Conservation (phyloP, 2,797 vertebrate genomes). For the Thaleichthys pacificus region DNA sequence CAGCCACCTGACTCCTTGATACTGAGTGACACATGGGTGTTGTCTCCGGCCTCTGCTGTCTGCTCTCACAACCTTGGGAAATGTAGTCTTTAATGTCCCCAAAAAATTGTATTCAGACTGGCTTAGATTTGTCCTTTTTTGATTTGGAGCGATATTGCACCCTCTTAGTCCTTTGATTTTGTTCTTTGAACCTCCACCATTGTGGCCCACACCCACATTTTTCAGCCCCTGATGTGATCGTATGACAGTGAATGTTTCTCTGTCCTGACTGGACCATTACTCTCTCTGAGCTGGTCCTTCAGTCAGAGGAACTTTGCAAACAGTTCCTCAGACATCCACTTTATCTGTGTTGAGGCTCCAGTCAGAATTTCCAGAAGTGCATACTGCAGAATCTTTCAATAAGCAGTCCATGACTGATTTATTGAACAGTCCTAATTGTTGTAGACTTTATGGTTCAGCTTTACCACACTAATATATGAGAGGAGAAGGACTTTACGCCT, state of each 20-base stretch:
- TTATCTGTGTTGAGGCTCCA: background rate
- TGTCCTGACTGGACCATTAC: conserved; percentile 1
- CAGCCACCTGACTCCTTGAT: no score
- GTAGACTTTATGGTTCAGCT: no score
- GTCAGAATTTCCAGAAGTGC: background rate
- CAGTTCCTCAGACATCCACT: background rate
- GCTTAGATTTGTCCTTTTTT: no score
- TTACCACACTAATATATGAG: background rate
- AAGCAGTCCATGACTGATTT: no score
- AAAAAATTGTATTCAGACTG: background rate
- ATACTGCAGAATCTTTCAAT: no score
- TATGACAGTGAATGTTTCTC: conserved; percentile 3
- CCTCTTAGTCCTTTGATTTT: conserved; percentile 5
- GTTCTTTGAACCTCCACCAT: background rate
- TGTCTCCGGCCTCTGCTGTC: background rate
- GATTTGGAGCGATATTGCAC: background rate
- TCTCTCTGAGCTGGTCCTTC: background rate
- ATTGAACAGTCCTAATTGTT: no score
- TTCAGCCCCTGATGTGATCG: background rate
- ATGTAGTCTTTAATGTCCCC: background rate
- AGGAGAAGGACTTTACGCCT: background rate
- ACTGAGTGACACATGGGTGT: background rate
- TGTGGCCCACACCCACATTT: background rate
- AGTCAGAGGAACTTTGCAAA: background rate
- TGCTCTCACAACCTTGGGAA: background rate